phyloP scores from a whole-genome alignment of 2,888 invertebrate genomes.

The Ecdyonurus torrentis region DNA sequence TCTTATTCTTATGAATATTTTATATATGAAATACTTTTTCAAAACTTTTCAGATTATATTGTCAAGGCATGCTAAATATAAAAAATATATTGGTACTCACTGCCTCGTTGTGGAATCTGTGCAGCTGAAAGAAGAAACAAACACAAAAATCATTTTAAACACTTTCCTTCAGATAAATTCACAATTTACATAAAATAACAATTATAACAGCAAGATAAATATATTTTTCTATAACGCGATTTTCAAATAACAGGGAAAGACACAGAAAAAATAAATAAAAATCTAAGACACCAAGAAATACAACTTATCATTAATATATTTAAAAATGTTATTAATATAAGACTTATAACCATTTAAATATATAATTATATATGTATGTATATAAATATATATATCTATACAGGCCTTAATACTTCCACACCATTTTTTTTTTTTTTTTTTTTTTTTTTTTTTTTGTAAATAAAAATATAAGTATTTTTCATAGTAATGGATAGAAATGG shows the following conservation, averaged over 20 bases:
- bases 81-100: slow-evolving; percentile 52
- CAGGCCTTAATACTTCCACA: slow-evolving; percentile 11
- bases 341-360: too few species aligned
- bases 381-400: slow-evolving; percentile 11
- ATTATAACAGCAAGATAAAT: slow-evolving; percentile 3
- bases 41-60: too few species aligned
- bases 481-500: too few species aligned
- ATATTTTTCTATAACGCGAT: not conserved
- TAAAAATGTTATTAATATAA: slow-evolving; percentile 9
- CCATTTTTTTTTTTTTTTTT: slow-evolving; percentile 10
- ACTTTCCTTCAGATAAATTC: slow-evolving; percentile 4
- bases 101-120: slow-evolving; percentile 78
- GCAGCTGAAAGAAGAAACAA: slow-evolving; percentile 59
- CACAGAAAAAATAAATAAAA: not conserved
- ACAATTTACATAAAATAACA: slow-evolving; percentile 3
- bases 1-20: not conserved
- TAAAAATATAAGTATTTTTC: too few species aligned
- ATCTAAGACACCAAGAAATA: not conserved
- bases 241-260: slow-evolving; percentile 1
- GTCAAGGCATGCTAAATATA: too few species aligned
- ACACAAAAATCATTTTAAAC: slow-evolving; percentile 10
- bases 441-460: too few species aligned
- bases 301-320: not conserved
- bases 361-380: too few species aligned
- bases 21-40: too few species aligned